A percentile compares a stretch with the other conserved stretches of the same genome.
Conservation (phyloP, 2,888 invertebrate species). For the Lycaena phlaeas region DNA sequence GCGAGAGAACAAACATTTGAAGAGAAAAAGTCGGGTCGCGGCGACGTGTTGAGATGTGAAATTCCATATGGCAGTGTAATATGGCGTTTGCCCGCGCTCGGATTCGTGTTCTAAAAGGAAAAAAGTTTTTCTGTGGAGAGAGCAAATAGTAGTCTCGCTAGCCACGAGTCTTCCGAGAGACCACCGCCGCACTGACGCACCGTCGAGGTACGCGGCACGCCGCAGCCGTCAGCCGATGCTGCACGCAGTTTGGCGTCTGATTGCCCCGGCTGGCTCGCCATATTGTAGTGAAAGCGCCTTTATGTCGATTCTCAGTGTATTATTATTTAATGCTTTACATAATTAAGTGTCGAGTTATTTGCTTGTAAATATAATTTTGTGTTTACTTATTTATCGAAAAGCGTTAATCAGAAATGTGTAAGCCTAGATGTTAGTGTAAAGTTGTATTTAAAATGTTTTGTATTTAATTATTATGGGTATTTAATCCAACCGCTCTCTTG, state of each 20-base stretch:
- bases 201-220: not conserved
- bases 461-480: conserved; percentile 69
- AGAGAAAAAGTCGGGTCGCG: conserved; percentile 52
- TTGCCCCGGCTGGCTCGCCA: conserved; percentile 57
- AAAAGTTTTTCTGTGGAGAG: conserved; percentile 62
- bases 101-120: conserved; percentile 68
- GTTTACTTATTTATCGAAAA: conserved; percentile 71
- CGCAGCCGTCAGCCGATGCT: not conserved
- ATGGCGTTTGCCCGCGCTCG: conserved; percentile 63
- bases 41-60: conserved; percentile 61
- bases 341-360: conserved; percentile 62
- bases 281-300: conserved; percentile 64
- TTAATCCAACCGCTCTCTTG: conserved; percentile 69
- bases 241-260: conserved; percentile 26
- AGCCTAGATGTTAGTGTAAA: conserved; percentile 71
- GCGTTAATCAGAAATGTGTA: conserved; percentile 61
- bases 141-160: conserved; percentile 61
- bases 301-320: conserved; percentile 73
- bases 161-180: conserved; percentile 63
- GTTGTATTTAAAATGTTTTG: conserved; percentile 67
- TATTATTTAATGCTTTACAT: conserved; percentile 71
- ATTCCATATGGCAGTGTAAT: conserved; percentile 68
- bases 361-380: conserved; percentile 69
- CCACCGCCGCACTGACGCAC: conserved; percentile 53
- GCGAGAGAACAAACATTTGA: conserved; percentile 66